These are phyloP conservation scores for Pteropus rufus DNA, from an alignment of 2,797 vertebrate species.

Conservation along the genomic window DNA sequence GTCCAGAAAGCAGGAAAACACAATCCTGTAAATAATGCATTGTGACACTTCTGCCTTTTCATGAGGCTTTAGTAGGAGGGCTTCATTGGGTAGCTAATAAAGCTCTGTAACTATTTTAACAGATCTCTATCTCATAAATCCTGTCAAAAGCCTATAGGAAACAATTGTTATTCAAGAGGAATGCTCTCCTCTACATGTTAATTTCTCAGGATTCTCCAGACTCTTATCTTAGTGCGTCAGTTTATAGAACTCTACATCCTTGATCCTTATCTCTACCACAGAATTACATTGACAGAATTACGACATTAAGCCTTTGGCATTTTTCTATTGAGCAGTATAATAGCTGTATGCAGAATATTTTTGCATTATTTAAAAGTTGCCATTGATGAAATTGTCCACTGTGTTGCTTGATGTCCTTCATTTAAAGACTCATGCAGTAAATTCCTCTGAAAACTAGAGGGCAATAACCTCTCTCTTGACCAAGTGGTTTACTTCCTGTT, in stretches of 20 bases:
- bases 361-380: neutral
- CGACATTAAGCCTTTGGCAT: neutral
- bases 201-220: neutral
- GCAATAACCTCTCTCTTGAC: neutral
- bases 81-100: neutral
- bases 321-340: neutral
- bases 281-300: neutral
- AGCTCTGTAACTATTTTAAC: neutral
- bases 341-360: neutral
- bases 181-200: neutral
- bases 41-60: constrained; percentile 28
- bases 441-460: neutral
- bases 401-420: neutral
- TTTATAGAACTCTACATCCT: neutral
- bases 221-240: neutral
- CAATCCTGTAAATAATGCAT: constrained; percentile 39
- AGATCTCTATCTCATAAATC: neutral
- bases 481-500: neutral
- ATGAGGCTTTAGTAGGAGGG: neutral
- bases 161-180: neutral
- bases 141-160: neutral
- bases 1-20: constrained; percentile 55
- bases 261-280: neutral
- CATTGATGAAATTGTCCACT: neutral
- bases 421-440: neutral